Evolutionary conservation across 2,888 invertebrate species (phyloP), one percentile per base, ranked within the genome.

Genomic region (Caenorhabditis imperialis): DNA sequence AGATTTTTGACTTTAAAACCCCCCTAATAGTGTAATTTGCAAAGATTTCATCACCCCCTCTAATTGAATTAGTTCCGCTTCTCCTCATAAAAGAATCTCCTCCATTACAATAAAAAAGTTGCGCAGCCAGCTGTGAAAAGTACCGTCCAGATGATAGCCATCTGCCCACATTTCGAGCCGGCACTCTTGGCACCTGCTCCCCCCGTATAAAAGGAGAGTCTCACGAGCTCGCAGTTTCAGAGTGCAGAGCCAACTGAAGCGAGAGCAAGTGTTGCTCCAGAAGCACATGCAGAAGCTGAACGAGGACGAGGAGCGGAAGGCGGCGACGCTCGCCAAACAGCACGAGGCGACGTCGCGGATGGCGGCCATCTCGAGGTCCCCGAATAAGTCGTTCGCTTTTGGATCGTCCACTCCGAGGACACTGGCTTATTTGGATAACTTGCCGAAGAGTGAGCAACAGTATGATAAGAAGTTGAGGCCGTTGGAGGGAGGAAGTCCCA

Each of bases 331-430:
- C 27, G 78, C 79, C 5, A 78, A 79, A 20, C 79, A 83, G 12
- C 86, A 86, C 65, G 79, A 76, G n/a, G 74, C 72, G 14, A 74
- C 85, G 14, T 86, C 86, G n/a, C 77, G 86, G 23, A 79, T 77
- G 8, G 82, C 80, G 3, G 72, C 76, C 12, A 75, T 73, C 47
- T 58, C 42, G 1, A 80, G 77, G 18, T 69, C 74, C n/a, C 74
- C 74, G 18, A 74, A 74, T 7, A 81, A 79, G 69, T 69, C 78
- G n/a, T 86, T 80, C 62, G 85, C 83, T 3, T 87, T 87, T 61
- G 87, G 87, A 7, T 84, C 85, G 37, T 81, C 81, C 14, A 87
- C 86, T 14, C 87, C 87, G 3, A 76, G 87, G 6, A 81, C 82
- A 14, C 70, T 87, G 22, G 74, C 81, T 27, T 87, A 86, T 71